These are phyloP conservation scores for Sphaerophoria rueppellii DNA, from an alignment of 2,888 invertebrate species.

Conservation along the genomic window DNA sequence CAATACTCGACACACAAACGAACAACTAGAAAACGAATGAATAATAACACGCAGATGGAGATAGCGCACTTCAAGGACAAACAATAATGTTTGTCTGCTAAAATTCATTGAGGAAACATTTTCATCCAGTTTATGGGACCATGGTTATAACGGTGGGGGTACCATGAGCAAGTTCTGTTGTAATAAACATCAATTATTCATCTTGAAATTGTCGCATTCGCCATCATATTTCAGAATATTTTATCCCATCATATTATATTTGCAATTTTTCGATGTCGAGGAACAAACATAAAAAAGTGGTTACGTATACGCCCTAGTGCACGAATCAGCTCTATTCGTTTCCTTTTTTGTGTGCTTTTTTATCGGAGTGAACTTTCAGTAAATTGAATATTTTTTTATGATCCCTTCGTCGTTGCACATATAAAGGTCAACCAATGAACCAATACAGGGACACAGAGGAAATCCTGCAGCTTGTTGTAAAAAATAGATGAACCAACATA, in stretches of 20 bases:
- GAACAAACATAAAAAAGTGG: neutral
- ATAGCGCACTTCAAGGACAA: conserved; percentile 14
- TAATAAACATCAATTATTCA: conserved; percentile 58
- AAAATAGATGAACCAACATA: conserved; percentile 25
- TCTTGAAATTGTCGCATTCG: conserved; percentile 38
- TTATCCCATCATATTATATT: neutral
- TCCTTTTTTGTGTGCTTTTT: neutral
- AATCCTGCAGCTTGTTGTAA: conserved; percentile 22
- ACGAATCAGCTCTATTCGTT: neutral
- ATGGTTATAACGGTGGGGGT: neutral
- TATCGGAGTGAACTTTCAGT: conserved; percentile 39
- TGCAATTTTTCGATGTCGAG: neutral
- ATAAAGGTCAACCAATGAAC: conserved; percentile 50
- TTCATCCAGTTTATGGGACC: neutral
- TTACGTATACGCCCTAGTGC: conserved; percentile 31
- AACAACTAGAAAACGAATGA: neutral
- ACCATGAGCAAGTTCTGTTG: conserved; percentile 1
- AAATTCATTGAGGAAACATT: conserved; percentile 30
- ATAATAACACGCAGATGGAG: neutral
- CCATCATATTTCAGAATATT: conserved; percentile 27
- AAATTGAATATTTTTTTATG: conserved; percentile 57
- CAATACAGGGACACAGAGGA: conserved; percentile 1
- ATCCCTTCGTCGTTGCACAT: conserved; percentile 15
- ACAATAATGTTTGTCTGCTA: conserved; percentile 5
- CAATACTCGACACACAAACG: neutral